These are phyloP conservation scores for Apamea epomidion DNA, from an alignment of 2,888 invertebrate genomes.

Conservation along the genomic window DNA sequence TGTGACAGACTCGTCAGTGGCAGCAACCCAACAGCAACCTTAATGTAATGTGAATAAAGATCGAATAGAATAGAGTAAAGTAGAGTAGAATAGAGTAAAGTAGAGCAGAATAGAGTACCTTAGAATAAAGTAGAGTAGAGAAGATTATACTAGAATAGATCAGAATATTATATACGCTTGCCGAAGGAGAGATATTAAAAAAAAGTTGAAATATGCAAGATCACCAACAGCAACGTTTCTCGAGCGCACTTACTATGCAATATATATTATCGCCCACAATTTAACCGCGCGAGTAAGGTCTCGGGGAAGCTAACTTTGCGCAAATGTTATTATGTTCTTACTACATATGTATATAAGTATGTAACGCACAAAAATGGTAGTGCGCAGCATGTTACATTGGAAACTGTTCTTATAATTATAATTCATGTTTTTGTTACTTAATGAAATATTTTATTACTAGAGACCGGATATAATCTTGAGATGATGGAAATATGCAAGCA, in stretches of 20 bases:
- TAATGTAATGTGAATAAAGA: background rate
- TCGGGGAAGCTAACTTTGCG: constrained; percentile 49
- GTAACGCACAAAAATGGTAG: constrained; percentile 26
- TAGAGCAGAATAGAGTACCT: background rate
- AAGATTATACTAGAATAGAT: background rate
- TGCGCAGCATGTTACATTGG: constrained; percentile 9
- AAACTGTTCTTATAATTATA: background rate
- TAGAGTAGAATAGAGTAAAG: background rate
- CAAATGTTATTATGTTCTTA: constrained; percentile 51
- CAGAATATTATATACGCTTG: background rate
- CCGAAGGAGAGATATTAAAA: background rate
- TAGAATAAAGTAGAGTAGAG: background rate
- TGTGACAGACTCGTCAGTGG: background rate
- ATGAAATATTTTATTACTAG: background rate
- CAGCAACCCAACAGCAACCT: background rate
- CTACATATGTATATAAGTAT: constrained; percentile 18
- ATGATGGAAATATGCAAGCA: background rate
- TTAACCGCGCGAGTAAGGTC: constrained; percentile 46
- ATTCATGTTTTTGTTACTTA: background rate
- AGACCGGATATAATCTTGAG: background rate
- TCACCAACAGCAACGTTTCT: constrained; percentile 24
- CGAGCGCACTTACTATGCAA: constrained; percentile 40
- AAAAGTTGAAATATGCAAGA: constrained; percentile 17
- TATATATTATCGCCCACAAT: constrained; percentile 56
- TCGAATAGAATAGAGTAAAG: background rate